A percentile compares a stretch with the other conserved stretches of the same genome.
phyloP scores from a whole-genome alignment of 2,113 vertebrate genomes.

The Aptenodytes forsteri region DNA sequence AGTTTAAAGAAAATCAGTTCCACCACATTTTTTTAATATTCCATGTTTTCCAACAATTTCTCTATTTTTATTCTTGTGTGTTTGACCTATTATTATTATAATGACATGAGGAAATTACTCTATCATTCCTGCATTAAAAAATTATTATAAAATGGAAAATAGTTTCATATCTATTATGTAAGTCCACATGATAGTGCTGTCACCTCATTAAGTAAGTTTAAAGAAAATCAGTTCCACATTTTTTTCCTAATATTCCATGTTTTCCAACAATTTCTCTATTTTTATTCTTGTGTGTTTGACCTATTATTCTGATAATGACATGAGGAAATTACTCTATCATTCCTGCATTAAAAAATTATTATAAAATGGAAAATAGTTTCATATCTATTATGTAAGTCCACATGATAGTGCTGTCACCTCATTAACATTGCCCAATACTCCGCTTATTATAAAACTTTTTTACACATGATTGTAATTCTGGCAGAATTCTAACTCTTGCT shows the following conservation, averaged over 20 bases:
- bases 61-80: background rate
- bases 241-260: background rate
- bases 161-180: background rate
- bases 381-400: background rate
- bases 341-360: background rate
- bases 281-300: background rate
- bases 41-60: background rate
- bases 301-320: background rate
- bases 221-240: background rate
- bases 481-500: background rate
- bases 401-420: background rate
- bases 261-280: background rate
- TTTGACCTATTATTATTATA: background rate
- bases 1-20: background rate
- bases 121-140: background rate
- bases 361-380: background rate
- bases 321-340: background rate
- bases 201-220: background rate
- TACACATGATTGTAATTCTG: background rate
- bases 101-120: background rate
- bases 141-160: background rate
- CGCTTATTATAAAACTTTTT: background rate
- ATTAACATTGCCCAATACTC: background rate
- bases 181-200: background rate
- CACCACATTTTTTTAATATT: background rate